Conservation (phyloP, 2,888 invertebrate species). For the Coelopa pilipes region DNA sequence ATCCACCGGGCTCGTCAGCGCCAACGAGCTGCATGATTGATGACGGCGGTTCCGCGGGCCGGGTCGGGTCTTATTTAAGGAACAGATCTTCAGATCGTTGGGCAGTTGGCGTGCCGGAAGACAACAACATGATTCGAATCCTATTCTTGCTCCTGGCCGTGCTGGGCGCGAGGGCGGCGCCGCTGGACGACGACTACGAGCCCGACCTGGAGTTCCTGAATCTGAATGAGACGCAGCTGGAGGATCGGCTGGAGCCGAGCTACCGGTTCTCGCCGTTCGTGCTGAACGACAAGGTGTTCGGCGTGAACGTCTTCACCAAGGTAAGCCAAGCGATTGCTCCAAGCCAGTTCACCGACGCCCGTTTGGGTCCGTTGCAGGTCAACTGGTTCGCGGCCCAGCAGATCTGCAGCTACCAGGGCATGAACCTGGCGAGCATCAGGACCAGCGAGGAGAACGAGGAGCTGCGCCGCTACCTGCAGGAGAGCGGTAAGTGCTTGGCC, state of each 20-base stretch:
- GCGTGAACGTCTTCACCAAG: conserved; percentile 15
- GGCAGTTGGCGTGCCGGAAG: background rate
- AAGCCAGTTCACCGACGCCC: background rate
- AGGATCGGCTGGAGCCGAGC: background rate
- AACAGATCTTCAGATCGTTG: background rate
- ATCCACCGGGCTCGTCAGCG: background rate
- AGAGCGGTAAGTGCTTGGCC: conserved; percentile 28
- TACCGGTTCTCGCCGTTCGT: conserved; percentile 4
- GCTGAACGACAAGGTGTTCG: conserved; percentile 1
- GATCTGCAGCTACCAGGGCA: conserved; percentile 43
- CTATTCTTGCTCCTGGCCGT: background rate
- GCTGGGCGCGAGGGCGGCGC: background rate
- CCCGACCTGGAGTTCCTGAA: background rate
- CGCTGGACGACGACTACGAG: background rate
- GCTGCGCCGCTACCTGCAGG: conserved; percentile 32
- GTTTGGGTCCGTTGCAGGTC: conserved; percentile 22
- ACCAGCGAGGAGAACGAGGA: conserved; percentile 36
- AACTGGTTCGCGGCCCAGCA: conserved; percentile 48
- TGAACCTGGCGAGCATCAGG: conserved; percentile 44
- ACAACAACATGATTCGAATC: background rate
- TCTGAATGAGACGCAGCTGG: conserved; percentile 11
- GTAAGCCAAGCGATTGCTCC: background rate
- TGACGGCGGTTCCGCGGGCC: background rate
- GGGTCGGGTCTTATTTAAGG: background rate
- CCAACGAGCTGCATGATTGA: background rate